Base-by-base conservation (phyloP, 2,888 invertebrate genomes). In the Baronia brevicornis region DNA sequence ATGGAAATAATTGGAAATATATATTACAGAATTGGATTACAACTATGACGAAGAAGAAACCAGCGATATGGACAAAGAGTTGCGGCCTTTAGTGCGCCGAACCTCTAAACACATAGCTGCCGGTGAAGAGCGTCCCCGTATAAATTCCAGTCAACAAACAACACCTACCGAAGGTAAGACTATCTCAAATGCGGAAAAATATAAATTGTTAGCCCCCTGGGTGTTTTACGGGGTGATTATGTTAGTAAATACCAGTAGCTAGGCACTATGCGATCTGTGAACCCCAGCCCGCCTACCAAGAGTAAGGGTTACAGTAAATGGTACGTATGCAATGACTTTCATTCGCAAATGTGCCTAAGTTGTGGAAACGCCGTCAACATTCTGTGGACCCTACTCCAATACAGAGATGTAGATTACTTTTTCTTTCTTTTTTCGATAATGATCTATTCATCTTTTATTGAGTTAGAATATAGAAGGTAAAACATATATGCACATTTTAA, bases 101-200 rank as follows among this genome's bases (percentile, higher is more conserved):
- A 79, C 80, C 0, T 88, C 86, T 39, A 89, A 89, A 51, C 89
- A 89, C 61, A 89, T 89, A 38, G 88, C 89, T 2, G 88, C 88
- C 7, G 88, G 88, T 1, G 88, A 89, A 53, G 88, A 89, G 54
- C 65, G 88, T 8, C 88, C 88, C 2, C 78, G 88, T 39, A 88
- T 64, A 39, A 84, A 84, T 43, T 78, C 82, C 24, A 82, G 84
- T 39, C 85, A 85, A 43, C 85, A 85, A 45, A 85, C 84, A 7
- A 84, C 84, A 2, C 84, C 84, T 1, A 84, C 70, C 5, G 84
- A 84, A 19, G 84, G 84, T 82, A 43, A 65, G 68, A 60, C 4
- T 8, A 10, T 9, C 4, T 23, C 8, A 22, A 3, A 19, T 28
- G 5, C 20, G 7, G 11, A 13, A n/a, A 10, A n/a, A 24, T 17